Evolutionary conservation across 2,113 vertebrate genomes (phyloP).

Genomic region (Elaphurus davidianus): DNA sequence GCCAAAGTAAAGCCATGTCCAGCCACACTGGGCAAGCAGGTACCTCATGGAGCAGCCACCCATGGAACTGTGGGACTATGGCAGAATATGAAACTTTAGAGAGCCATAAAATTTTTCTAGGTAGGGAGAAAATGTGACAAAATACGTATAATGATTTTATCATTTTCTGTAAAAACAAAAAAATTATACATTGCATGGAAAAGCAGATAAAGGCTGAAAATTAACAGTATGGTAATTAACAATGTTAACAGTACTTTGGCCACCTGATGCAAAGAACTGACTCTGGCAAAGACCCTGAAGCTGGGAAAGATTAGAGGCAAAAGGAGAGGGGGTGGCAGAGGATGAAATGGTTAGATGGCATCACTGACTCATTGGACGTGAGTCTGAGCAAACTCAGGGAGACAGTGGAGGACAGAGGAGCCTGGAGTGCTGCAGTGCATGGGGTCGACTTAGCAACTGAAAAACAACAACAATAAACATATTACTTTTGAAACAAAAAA

Average conservation of each 20-base stretch:
- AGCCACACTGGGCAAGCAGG: neutral
- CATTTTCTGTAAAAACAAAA: neutral
- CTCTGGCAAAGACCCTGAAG: neutral
- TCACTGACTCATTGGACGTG: neutral
- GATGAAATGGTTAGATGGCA: neutral
- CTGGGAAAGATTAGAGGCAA: neutral
- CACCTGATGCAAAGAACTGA: neutral
- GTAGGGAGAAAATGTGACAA: neutral
- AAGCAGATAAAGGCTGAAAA: neutral
- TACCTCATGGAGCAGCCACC: neutral
- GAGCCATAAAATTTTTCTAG: neutral
- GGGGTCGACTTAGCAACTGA: neutral
- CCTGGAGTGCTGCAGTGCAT: neutral
- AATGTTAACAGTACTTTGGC: neutral
- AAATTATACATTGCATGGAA: neutral
- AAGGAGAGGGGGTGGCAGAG: neutral
- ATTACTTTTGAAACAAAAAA: neutral
- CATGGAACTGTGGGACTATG: accelerated
- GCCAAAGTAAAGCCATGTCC: neutral
- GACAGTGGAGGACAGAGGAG: neutral
- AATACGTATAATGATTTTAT: neutral
- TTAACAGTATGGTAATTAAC: neutral
- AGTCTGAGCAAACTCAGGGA: neutral
- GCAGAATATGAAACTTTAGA: neutral
- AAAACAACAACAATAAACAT: neutral